Evolutionary conservation across 2,797 vertebrate genomes (phyloP).

Genomic region (Echiichthys vipera): DNA sequence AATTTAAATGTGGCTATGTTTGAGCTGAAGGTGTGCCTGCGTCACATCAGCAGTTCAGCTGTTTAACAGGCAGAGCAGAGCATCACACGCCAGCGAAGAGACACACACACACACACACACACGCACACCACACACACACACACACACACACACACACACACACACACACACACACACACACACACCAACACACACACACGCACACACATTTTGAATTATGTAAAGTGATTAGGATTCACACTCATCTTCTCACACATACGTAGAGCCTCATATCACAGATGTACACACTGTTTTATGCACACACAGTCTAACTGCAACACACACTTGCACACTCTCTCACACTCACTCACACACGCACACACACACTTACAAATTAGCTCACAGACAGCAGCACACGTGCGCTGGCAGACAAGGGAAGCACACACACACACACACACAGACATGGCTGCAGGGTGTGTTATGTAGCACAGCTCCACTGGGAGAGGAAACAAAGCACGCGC

Average conservation of each 20-base stretch:
- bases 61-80: conserved; percentile 43
- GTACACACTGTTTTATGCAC: conserved; percentile 5
- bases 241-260: conserved; percentile 39
- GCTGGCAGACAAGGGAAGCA: conserved; percentile 43
- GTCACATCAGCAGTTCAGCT: conserved; percentile 51
- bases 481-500: conserved; percentile 73
- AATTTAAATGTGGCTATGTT: conserved; percentile 3
- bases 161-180: conserved; percentile 4
- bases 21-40: conserved; percentile 41
- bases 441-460: conserved; percentile 83
- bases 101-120: conserved; percentile 3
- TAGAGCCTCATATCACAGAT: conserved; percentile 14
- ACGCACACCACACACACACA: neutral
- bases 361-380: conserved; percentile 50
- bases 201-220: conserved; percentile 53
- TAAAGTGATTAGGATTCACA: conserved; percentile 65
- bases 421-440: conserved; percentile 42
- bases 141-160: conserved; percentile 11
- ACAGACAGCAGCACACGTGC: conserved; percentile 52
- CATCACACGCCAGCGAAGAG: neutral
- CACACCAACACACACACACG: neutral
- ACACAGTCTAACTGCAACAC: conserved; percentile 14
- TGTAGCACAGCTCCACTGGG: conserved; percentile 84
- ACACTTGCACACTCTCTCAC: conserved; percentile 7
- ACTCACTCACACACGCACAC: conserved; percentile 14